A percentile compares a stretch with the other conserved stretches of the same genome.
These are phyloP conservation scores for Sphinx pinastri DNA, from an alignment of 2,888 invertebrate genomes.

Conservation along the genomic window DNA sequence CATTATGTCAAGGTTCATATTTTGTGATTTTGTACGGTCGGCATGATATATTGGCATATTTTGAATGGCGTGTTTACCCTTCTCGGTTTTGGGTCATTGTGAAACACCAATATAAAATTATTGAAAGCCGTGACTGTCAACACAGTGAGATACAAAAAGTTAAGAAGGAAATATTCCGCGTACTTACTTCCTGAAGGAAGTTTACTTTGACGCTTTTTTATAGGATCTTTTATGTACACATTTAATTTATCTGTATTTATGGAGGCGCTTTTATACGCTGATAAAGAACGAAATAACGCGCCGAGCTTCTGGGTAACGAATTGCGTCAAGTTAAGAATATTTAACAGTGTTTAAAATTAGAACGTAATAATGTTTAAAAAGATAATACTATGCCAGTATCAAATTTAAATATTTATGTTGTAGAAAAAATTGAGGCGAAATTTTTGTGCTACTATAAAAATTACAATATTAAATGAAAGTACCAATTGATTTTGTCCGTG, in stretches of 20 bases:
- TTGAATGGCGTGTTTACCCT: constrained; percentile 76
- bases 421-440: no score
- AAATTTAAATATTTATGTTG: neutral
- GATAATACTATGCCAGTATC: no score
- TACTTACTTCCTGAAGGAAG: constrained; percentile 66
- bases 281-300: constrained; percentile 21
- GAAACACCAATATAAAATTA: constrained; percentile 60
- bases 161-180: constrained; percentile 75
- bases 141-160: constrained; percentile 65
- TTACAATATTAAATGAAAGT: no score
- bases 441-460: no score
- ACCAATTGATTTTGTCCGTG: no score
- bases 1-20: constrained; percentile 77
- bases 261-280: constrained; percentile 31
- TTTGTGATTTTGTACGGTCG: constrained; percentile 76
- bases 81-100: constrained; percentile 73
- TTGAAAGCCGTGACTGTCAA: constrained; percentile 74
- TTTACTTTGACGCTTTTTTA: constrained; percentile 62
- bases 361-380: no score
- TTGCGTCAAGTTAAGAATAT: neutral
- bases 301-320: constrained; percentile 18
- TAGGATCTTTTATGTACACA: constrained; percentile 33
- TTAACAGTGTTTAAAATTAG: no score
- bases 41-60: constrained; percentile 64
- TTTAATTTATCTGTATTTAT: constrained; percentile 45